Evolutionary conservation across 2,888 invertebrate species (phyloP).

Genomic region (Megaustenia siamemsis): DNA sequence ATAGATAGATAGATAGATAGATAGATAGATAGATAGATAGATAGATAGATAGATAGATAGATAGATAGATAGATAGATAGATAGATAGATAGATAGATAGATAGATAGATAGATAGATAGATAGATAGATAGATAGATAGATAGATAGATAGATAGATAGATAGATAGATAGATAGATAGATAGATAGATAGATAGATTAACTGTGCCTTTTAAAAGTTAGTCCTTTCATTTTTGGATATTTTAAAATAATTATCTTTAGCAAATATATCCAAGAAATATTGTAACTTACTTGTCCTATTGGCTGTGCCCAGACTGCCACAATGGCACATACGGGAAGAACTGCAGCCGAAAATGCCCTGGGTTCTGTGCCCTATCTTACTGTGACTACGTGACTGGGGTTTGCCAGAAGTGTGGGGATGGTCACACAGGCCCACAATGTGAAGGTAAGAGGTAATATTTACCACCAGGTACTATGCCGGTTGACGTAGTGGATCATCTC

Average conservation of each 20-base stretch:
- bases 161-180: no score
- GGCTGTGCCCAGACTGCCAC: neutral
- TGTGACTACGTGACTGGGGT: neutral
- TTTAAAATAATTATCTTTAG: no score
- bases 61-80: constrained; percentile 9
- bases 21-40: constrained; percentile 9
- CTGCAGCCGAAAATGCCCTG: neutral
- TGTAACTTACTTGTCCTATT: no score
- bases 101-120: neutral
- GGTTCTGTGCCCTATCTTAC: neutral
- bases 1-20: no score
- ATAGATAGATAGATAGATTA: no score
- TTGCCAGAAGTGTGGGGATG: neutral
- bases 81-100: neutral
- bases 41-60: constrained; percentile 1
- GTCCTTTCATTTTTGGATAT: no score
- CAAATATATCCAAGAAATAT: no score
- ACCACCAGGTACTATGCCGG: no score
- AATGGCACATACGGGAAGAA: neutral
- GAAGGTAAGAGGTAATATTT: neutral
- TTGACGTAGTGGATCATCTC: no score
- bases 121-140: no score
- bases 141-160: no score
- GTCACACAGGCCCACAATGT: neutral
- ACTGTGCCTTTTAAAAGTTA: no score